Evolutionary conservation across 2,888 invertebrate species (phyloP), one percentile per base, ranked within the genome.

Genomic region (Pocota personata): DNA sequence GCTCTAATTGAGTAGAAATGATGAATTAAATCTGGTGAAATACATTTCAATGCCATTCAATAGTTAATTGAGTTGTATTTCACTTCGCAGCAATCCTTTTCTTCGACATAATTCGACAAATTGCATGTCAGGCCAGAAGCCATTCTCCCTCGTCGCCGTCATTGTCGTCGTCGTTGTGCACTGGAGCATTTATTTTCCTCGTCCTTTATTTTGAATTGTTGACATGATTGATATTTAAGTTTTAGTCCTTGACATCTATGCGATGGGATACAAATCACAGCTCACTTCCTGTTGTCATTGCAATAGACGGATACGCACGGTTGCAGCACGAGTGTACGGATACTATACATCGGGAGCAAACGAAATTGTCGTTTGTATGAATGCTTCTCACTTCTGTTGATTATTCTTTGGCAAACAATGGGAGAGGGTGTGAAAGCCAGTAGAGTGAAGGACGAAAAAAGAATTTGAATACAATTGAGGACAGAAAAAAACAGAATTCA

Each of bases 151-250:
- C 12, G 48, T 71, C 50, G 46, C 66, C 40, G 52, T 52, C 57
- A 71, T 55, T 12, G 4, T 55, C 27, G 46, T 58, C 19, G 60
- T 32, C 48, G 52, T 24, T 30, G 40, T 30, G 8, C 37, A 21
- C 52, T 30, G 62, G 30, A 40, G 66, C 57, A 60, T 24, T 64
- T 52, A 58, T 62, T 71, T 57, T 67, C 64, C 37, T 67, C 14
- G 32, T 64, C 10, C 27, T 69, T 66, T 79, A 75, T 80, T 80
- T 71, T 76, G 79, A 84, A 73, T 80, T 84, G 80, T 75, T 75
- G 79, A 76, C 80, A 76, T 84, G 84, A 84, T 84, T 84, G 84
- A 84, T 84, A 84, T 84, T 84, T 84, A 71, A 84, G 80, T 84
- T 75, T 76, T 75, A 80, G 79, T 84, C 84, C 84, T 84, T 84